Conservation (phyloP, 2,888 invertebrate species). For the Cantharis lateralis region DNA sequence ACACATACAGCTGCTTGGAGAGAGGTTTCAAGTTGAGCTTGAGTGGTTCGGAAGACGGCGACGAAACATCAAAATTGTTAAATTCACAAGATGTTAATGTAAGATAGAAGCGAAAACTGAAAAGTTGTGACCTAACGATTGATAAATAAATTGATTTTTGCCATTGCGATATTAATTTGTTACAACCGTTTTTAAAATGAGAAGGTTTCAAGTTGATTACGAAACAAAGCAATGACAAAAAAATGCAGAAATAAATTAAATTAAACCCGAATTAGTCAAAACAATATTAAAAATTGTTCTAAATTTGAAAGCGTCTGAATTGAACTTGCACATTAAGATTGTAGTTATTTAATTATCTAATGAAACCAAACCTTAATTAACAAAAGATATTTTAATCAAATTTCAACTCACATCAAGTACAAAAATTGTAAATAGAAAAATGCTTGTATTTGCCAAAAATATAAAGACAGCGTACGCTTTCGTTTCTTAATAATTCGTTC, state of each 20-base stretch:
- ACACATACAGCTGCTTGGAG: constrained; percentile 13
- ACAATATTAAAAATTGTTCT: too few relatives aligned
- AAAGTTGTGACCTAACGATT: background rate
- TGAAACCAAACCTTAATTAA: too few relatives aligned
- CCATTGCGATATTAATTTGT: too few relatives aligned
- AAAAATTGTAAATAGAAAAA: background rate
- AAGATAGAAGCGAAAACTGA: background rate
- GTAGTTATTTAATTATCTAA: too few relatives aligned
- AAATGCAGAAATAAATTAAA: too few relatives aligned
- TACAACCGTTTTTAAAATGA: too few relatives aligned
- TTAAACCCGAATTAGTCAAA: too few relatives aligned
- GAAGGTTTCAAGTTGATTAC: background rate
- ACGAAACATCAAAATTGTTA: constrained; percentile 35
- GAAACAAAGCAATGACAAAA: too few relatives aligned
- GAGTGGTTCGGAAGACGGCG: constrained; percentile 6
- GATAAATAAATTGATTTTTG: background rate
- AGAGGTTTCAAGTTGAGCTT: constrained; percentile 19
- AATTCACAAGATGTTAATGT: background rate
- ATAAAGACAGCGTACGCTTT: too few relatives aligned
- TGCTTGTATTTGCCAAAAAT: background rate
- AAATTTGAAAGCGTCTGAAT: too few relatives aligned
- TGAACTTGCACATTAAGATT: too few relatives aligned
- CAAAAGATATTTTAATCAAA: background rate
- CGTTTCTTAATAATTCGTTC: too few relatives aligned
- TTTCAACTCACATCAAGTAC: background rate